Evolutionary conservation across 2,797 vertebrate genomes (phyloP), one percentile per base, ranked within the genome.

Genomic region (Vipera ursinii): DNA sequence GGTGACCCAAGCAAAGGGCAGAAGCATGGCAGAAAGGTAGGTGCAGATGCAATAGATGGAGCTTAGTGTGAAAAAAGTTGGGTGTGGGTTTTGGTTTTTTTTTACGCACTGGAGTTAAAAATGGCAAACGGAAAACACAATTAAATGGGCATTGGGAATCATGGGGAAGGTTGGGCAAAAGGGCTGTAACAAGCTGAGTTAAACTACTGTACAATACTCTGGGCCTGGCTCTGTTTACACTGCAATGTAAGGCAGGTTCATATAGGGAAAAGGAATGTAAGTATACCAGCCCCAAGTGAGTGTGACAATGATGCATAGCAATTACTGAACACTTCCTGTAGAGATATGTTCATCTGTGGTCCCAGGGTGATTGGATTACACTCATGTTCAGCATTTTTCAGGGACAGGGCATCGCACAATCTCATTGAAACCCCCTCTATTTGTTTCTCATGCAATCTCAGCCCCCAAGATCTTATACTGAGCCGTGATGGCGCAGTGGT

Each of bases 21-120:
- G 92, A 93, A 91, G 90, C 92, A 88, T 56, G 78, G 12, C 57
- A 93, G 92, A 91, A 93, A 93, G 92, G 92, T 93, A 93, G 3
- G 92, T 89, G 51, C 26, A 32, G 69, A 91, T 51, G 61, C 12
- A 26, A 24, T 6, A 15, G 65, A 91, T 44, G 48, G 69, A 88
- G 89, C 26, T 88, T 7, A n/a, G 87, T 44, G 51, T 89, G 51
- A 82, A 48, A 14, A 82, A 26, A 38, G 44, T 5, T 56, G n/a
- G 4, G 57, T 82, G 89, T 6, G 26, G 6, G 22, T 3, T 61
- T n/a, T 38, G 38, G 38, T 13, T 65, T 20, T 17, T 87, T 22
- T 17, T 78, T 3, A 59, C 55, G 57, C 48, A 20, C 57, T 61
- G 51, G 51, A 53, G 9, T 53, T 9, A 53, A 53, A 53, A 53